Evolutionary conservation across 1,140 invertebrate genomes (phyloP).

Genomic region (Phocides pigmalion): DNA sequence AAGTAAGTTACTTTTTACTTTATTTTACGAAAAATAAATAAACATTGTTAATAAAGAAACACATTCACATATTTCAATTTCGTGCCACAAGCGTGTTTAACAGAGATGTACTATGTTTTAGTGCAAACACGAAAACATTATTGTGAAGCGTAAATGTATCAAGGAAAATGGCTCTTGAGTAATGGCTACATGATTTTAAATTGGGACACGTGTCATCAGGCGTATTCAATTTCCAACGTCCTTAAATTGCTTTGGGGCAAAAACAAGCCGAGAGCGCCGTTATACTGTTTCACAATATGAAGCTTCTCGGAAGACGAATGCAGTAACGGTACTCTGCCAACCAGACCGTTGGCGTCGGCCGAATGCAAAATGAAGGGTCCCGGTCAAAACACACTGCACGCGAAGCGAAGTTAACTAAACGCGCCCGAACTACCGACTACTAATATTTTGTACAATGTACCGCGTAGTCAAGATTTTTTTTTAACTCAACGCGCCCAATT

Average conservation of each 20-base stretch:
- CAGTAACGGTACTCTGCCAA: constrained; percentile 44
- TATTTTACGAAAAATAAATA: too few species aligned
- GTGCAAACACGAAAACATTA: not conserved
- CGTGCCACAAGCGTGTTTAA: not conserved
- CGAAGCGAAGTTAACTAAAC: not conserved
- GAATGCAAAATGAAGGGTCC: constrained; percentile 40
- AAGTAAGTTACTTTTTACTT: too few species aligned
- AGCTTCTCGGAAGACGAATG: constrained; percentile 48
- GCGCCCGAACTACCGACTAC: too few species aligned
- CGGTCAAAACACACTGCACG: constrained; percentile 5
- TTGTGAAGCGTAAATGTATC: not conserved
- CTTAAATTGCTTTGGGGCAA: constrained; percentile 25
- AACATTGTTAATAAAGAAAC: too few species aligned
- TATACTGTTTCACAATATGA: constrained; percentile 41
- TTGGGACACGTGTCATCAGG: constrained; percentile 19
- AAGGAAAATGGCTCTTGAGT: constrained; percentile 11
- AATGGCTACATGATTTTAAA: constrained; percentile 6
- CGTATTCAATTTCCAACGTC: constrained; percentile 11
- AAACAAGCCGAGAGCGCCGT: constrained; percentile 31
- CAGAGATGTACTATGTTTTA: not conserved
- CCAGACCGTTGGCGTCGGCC: constrained; percentile 30
- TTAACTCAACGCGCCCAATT: too few species aligned
- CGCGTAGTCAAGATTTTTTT: too few species aligned
- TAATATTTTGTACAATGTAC: too few species aligned
- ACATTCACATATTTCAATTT: too few species aligned